Evolutionary conservation across 2,113 vertebrate genomes (phyloP).

Genomic region (Melozone crissalis): DNA sequence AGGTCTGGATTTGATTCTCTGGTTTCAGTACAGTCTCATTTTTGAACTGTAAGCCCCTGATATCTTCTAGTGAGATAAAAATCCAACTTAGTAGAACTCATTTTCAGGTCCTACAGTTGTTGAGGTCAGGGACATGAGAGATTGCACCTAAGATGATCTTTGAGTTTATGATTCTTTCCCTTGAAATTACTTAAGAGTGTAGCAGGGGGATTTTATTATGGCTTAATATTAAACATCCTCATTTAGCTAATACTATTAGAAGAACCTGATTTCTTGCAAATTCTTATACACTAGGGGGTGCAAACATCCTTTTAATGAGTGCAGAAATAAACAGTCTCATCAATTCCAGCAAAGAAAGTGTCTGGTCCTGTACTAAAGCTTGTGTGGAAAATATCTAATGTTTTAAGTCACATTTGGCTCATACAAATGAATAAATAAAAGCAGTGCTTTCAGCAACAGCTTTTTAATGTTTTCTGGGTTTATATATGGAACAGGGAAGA

Average conservation of each 20-base stretch:
- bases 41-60: neutral
- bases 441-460: neutral
- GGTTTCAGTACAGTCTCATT: neutral
- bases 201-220: neutral
- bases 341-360: neutral
- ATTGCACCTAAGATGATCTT: neutral
- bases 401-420: neutral
- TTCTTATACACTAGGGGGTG: constrained; percentile 68
- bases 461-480: constrained; percentile 30
- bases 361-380: neutral
- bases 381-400: neutral
- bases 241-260: neutral
- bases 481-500: constrained; percentile 8
- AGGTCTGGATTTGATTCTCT: neutral
- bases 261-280: neutral
- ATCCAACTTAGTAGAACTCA: neutral
- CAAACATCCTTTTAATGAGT: constrained; percentile 45
- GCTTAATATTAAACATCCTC: constrained; percentile 2
- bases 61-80: neutral
- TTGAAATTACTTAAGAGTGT: neutral
- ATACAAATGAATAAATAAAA: neutral
- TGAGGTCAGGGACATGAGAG: neutral
- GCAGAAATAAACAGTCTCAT: neutral
- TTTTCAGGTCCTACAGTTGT: neutral
- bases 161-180: neutral